Evolutionary conservation across 2,888 invertebrate genomes (phyloP).

Genomic region (Cheilosia scutellata): DNA sequence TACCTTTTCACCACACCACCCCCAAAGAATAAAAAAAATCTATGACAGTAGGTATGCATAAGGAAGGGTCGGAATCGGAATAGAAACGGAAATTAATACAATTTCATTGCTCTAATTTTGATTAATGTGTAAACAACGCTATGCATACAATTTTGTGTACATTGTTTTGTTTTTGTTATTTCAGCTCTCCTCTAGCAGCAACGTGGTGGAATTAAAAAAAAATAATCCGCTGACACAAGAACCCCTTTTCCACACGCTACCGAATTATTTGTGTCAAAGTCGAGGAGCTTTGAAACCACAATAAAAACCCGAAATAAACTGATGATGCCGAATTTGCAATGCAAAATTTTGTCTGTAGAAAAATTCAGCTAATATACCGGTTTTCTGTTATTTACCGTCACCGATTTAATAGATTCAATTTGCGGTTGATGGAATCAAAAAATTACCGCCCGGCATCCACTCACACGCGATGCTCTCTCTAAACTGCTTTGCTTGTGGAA

Average conservation of each 20-base stretch:
- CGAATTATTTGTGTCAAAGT: slow-evolving; percentile 38
- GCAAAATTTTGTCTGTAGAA: slow-evolving; percentile 25
- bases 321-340: slow-evolving; percentile 22
- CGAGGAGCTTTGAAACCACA: slow-evolving; percentile 22
- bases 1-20: slow-evolving; percentile 34
- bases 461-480: slow-evolving; percentile 65
- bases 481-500: slow-evolving; percentile 45
- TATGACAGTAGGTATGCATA: slow-evolving; percentile 50
- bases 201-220: slow-evolving; percentile 44
- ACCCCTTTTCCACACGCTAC: background rate
- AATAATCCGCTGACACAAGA: slow-evolving; percentile 40
- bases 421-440: background rate
- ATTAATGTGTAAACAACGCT: slow-evolving; percentile 57
- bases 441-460: slow-evolving; percentile 50
- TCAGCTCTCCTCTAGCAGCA: too few relatives aligned
- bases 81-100: slow-evolving; percentile 52
- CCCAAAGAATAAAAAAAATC: background rate
- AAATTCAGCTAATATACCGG: slow-evolving; percentile 49
- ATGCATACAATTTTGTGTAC: background rate
- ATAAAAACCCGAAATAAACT: slow-evolving; percentile 6
- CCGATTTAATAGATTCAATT: slow-evolving; percentile 22
- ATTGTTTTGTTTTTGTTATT: slow-evolving; percentile 19
- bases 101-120: slow-evolving; percentile 34
- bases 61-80: slow-evolving; percentile 27
- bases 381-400: slow-evolving; percentile 49